phyloP scores from a whole-genome alignment of 2,888 invertebrate species.

The Barypeithes pellucidus region DNA sequence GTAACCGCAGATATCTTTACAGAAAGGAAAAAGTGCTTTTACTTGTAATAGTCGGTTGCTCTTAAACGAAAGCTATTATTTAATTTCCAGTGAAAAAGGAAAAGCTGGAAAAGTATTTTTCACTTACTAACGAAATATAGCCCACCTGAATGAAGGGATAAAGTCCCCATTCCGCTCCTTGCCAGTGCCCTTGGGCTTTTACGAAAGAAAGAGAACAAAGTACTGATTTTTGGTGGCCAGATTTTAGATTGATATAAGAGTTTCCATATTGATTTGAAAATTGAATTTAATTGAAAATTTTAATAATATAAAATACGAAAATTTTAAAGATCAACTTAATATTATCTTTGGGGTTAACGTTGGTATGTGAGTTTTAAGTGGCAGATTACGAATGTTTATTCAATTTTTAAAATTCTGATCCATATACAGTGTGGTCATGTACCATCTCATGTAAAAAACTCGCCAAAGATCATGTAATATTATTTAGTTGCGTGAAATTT shows the following conservation, averaged over 20 bases:
- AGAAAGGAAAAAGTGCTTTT: conserved; percentile 31
- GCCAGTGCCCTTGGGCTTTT: background rate
- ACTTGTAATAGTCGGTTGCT: conserved; percentile 31
- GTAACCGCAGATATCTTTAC: conserved; percentile 29
- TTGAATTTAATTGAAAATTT: background rate
- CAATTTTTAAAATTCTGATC: too few relatives aligned
- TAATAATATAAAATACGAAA: too few relatives aligned
- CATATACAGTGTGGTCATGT: too few relatives aligned
- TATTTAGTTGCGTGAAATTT: too few relatives aligned
- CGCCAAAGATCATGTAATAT: too few relatives aligned
- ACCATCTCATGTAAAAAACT: too few relatives aligned
- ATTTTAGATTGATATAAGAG: background rate
- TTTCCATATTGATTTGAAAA: too few relatives aligned
- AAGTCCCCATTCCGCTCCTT: background rate
- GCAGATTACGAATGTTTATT: too few relatives aligned
- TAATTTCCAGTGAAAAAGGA: conserved; percentile 28
- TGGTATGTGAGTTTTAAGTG: too few relatives aligned
- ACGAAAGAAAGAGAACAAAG: background rate
- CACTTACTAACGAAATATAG: conserved; percentile 22
- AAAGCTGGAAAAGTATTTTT: conserved; percentile 30
- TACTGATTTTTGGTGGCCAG: background rate
- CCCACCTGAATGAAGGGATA: conserved; percentile 49
- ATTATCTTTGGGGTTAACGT: too few relatives aligned
- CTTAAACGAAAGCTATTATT: conserved; percentile 31
- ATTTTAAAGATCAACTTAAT: too few relatives aligned